These are phyloP conservation scores for Xylocopa sonorina DNA, from an alignment of 1,140 invertebrate genomes.

Conservation along the genomic window DNA sequence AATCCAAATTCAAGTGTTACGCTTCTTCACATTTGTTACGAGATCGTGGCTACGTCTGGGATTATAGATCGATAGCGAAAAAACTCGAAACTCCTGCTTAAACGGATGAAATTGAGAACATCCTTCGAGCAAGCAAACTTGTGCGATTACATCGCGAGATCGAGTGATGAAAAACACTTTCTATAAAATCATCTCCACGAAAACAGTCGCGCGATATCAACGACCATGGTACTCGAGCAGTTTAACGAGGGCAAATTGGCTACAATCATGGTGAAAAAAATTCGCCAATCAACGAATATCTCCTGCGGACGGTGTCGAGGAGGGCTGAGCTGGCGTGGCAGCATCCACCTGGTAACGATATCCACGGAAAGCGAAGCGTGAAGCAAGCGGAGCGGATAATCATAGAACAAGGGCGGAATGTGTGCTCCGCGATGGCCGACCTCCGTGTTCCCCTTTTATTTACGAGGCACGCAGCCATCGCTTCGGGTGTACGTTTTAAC, in stretches of 20 bases:
- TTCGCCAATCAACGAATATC: constrained; percentile 1
- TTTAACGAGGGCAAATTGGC: not conserved
- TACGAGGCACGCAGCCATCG: constrained; percentile 64
- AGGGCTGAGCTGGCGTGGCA: not conserved
- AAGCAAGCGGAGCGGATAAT: not conserved
- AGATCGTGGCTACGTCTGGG: not conserved
- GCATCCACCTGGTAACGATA: not conserved
- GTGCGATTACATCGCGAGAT: too few relatives aligned
- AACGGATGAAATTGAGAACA: not conserved
- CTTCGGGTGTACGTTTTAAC: constrained; percentile 62
- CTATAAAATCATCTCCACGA: not conserved
- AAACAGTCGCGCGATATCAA: not conserved
- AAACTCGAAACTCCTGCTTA: not conserved
- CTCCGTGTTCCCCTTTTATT: constrained; percentile 59
- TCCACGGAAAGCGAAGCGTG: too few relatives aligned
- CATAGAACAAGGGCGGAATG: constrained; percentile 32
- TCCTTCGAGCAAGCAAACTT: not conserved
- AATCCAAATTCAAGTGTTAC: too few relatives aligned
- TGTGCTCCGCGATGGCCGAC: constrained; percentile 38
- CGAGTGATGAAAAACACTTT: not conserved
- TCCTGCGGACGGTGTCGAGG: not conserved
- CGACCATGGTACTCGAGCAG: too few relatives aligned
- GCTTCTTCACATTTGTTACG: not conserved
- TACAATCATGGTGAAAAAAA: not conserved
- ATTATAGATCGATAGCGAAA: too few relatives aligned